phyloP scores from a whole-genome alignment of 2,113 vertebrate species.

The Eclectus roratus region DNA sequence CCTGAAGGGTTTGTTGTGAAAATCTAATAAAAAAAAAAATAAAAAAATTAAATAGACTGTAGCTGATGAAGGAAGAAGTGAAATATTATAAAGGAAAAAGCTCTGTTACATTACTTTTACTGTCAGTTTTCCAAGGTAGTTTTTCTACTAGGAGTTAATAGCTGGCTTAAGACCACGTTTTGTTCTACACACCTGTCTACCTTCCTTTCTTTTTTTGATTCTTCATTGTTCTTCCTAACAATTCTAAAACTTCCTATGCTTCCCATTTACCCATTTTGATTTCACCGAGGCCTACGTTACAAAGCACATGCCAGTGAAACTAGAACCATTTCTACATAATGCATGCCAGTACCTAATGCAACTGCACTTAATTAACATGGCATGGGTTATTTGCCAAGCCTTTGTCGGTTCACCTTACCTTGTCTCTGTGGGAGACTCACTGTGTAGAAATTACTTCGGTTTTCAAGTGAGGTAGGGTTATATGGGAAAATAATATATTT shows the following conservation, averaged over 20 bases:
- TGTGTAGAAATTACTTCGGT: background rate
- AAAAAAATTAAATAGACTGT: background rate
- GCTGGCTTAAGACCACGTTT: background rate
- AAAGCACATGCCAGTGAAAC: background rate
- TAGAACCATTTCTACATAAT: background rate
- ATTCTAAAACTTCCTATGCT: background rate
- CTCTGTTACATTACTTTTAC: background rate
- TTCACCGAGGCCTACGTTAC: background rate
- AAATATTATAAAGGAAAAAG: background rate
- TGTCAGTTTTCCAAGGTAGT: background rate
- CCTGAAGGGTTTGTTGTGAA: background rate
- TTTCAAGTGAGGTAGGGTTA: background rate
- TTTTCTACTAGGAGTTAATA: background rate
- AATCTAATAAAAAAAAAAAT: background rate
- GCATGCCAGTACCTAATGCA: background rate
- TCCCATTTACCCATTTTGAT: background rate
- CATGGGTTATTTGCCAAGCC: background rate
- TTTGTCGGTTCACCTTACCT: background rate
- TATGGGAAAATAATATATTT: background rate
- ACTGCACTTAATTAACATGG: background rate
- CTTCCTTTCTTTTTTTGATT: background rate
- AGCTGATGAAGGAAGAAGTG: background rate
- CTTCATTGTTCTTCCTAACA: background rate
- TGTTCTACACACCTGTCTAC: background rate
- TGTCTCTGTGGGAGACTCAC: background rate